Base-by-base conservation (phyloP, 2,797 vertebrate genomes). In the Mastacembelus armatus region DNA sequence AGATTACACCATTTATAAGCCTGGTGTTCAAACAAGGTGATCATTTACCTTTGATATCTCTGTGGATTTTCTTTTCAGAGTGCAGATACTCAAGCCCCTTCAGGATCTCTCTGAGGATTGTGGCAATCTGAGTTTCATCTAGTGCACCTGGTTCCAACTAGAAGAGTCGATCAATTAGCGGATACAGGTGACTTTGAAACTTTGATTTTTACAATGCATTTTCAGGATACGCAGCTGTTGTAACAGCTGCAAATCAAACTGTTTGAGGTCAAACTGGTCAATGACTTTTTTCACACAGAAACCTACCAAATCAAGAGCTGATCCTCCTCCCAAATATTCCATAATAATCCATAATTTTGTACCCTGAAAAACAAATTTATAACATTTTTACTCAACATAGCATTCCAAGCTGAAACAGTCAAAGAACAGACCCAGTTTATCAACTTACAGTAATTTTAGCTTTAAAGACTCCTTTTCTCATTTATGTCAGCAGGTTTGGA, bases 321-420 rank as follows among this genome's bases (percentile, higher is more conserved):
- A 99, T 73, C 98, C 98, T 84, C 98, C 98, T 52, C 98, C 98
- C 68, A 99, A 93, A 80, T 99, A 99, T 71, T 99, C 98, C 98
- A 99, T 99, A 88, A 99, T 99, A 86, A 99, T 99, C 98, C 98
- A 99, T 88, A 99, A 91, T 81, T 99, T 99, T 78, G 97, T 97
- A 77, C 96, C 95, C 98, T 99, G 87, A 26, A 92, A 91, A 85
- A 90, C n/a, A 80, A 74, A 78, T 14, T 0, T 1, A 19, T 19
- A 19, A 21, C 21, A 2, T 29, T 10, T 15, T 64, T 12, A 51
- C 24, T 64, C 11, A 26, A 51, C 11, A 55, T 5, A 5, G 5
- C 18, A 5, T 48, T 74, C 10, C 66, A 15, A 57, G 16, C 35
- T 61, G 27, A 16, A 21, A 26, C n/a, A 4, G 6, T 11, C 18